Percentiles rank a stretch among this genome's conserved stretches.
Evolutionary conservation across 2,888 invertebrate species (phyloP).

Genomic region (Phlogophora meticulosa): DNA sequence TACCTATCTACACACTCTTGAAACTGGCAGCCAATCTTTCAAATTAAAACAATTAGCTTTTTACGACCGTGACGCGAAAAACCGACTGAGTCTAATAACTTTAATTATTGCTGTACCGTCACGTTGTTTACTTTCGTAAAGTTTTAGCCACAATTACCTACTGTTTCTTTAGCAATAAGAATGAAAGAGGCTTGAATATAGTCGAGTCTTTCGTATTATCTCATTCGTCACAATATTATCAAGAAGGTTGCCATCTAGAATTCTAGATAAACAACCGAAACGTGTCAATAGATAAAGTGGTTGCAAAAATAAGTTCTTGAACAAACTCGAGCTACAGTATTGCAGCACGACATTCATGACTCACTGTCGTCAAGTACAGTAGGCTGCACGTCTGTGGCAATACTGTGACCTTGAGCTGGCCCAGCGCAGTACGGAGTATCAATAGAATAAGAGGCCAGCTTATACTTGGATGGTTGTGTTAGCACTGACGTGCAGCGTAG

Average conservation of each 20-base stretch:
- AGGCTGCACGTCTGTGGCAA: too few species aligned
- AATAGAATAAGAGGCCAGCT: too few species aligned
- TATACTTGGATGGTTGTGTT: too few species aligned
- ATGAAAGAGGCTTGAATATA: background rate
- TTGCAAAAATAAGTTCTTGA: constrained; percentile 30
- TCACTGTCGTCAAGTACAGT: constrained; percentile 48
- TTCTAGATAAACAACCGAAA: constrained; percentile 36
- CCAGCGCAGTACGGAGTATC: too few species aligned
- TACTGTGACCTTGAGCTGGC: too few species aligned
- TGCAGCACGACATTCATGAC: constrained; percentile 57
- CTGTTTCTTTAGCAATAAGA: constrained; percentile 34
- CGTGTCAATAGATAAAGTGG: constrained; percentile 25
- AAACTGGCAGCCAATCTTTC: constrained; percentile 29
- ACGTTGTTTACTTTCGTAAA: constrained; percentile 31
- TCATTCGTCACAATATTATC: constrained; percentile 3
- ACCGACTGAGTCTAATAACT: constrained; percentile 49
- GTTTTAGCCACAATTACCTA: constrained; percentile 24
- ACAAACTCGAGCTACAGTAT: constrained; percentile 24
- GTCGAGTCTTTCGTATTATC: constrained; percentile 10
- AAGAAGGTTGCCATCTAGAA: constrained; percentile 6
- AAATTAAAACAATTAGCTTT: constrained; percentile 49
- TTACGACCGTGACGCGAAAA: constrained; percentile 51
- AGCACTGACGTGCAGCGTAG: too few species aligned
- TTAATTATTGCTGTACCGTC: constrained; percentile 48
- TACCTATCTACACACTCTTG: constrained; percentile 17